phyloP scores from a whole-genome alignment of 2,113 vertebrate genomes.

The Tetraodon nigroviridis region DNA sequence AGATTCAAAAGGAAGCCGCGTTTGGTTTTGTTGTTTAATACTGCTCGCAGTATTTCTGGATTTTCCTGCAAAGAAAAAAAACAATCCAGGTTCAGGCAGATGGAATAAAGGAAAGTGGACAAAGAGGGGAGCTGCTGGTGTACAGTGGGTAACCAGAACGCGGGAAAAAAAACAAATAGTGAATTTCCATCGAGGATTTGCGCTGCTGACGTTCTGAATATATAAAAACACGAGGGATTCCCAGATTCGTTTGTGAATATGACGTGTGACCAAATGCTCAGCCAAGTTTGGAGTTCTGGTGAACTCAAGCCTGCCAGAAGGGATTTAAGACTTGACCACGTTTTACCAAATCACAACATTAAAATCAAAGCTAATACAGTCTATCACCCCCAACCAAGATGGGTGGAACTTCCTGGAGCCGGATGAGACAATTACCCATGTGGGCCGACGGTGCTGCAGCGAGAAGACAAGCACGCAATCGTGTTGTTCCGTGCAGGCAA shows the following conservation, averaged over 20 bases:
- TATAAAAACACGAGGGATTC: slow-evolving; percentile 50
- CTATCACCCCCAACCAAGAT: slow-evolving; percentile 42
- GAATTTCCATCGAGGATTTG: slow-evolving; percentile 2
- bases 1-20: no score
- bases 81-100: no score
- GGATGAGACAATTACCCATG: slow-evolving; percentile 42
- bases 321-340: slow-evolving; percentile 26
- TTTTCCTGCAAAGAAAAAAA: no score
- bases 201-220: slow-evolving; percentile 24
- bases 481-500: slow-evolving; percentile 35
- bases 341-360: slow-evolving; percentile 27
- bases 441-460: slow-evolving; percentile 40
- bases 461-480: slow-evolving; percentile 19
- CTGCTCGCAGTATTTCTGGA: no score
- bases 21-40: no score
- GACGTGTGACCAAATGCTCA: slow-evolving; percentile 35
- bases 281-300: slow-evolving; percentile 36
- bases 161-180: neutral
- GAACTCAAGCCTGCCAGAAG: slow-evolving; percentile 21
- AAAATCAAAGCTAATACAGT: neutral
- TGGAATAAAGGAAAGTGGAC: no score
- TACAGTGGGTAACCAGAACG: no score
- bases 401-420: slow-evolving; percentile 39
- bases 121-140: no score
- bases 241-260: slow-evolving; percentile 57